Evolutionary conservation across 2,888 invertebrate species (phyloP).

Genomic region (Coleophora deauratella): DNA sequence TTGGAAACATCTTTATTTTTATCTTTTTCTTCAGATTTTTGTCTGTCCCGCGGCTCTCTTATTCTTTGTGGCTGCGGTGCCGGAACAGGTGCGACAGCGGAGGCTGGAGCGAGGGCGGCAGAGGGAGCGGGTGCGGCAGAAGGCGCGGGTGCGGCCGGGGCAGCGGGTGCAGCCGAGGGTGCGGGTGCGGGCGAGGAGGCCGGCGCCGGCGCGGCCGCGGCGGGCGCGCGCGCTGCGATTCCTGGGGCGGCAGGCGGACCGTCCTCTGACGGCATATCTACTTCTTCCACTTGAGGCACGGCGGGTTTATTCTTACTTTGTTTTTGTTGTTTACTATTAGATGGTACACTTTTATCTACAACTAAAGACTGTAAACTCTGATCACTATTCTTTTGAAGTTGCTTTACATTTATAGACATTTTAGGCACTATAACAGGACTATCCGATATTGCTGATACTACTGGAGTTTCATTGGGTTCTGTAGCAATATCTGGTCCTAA

Average conservation of each 20-base stretch:
- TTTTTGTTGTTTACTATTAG: constrained; percentile 42
- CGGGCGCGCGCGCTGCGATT: constrained; percentile 19
- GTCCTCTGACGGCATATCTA: constrained; percentile 24
- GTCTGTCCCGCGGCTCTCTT: constrained; percentile 41
- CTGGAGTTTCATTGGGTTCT: constrained; percentile 70
- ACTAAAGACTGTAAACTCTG: constrained; percentile 40
- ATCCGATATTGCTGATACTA: constrained; percentile 81
- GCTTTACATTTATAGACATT: constrained; percentile 59
- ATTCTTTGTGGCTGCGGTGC: constrained; percentile 44
- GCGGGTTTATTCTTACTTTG: constrained; percentile 41
- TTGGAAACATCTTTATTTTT: constrained; percentile 22
- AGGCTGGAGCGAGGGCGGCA: constrained; percentile 15
- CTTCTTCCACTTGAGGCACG: constrained; percentile 47
- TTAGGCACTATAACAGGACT: constrained; percentile 78
- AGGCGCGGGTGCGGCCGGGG: constrained; percentile 20
- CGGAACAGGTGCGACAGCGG: constrained; percentile 14
- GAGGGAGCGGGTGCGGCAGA: constrained; percentile 8
- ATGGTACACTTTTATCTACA: constrained; percentile 51
- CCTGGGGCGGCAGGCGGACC: constrained; percentile 15
- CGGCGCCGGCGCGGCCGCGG: constrained; percentile 17
- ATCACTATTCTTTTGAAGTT: constrained; percentile 53
- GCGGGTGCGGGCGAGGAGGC: constrained; percentile 17
- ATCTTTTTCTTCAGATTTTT: constrained; percentile 35
- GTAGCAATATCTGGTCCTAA: constrained; percentile 51
- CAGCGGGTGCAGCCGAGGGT: constrained; percentile 21